phyloP scores from a whole-genome alignment of 2,797 vertebrate species.

The Botia almorhae region DNA sequence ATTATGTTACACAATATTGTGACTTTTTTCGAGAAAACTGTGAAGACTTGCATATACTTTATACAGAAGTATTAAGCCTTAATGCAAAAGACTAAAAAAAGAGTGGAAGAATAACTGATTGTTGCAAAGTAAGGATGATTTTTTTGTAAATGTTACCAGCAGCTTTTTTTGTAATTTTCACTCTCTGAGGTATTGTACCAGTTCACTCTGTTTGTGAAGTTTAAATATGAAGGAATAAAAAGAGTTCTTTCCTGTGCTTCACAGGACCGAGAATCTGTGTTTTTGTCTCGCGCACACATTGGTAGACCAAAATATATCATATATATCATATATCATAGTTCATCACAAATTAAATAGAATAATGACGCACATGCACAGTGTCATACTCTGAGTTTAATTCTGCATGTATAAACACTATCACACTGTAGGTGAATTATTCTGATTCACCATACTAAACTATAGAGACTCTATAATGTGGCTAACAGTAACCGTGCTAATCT shows the following conservation, averaged over 20 bases:
- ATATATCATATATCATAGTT: too few relatives aligned
- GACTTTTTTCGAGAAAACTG: conserved; percentile 99
- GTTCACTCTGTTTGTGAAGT: conserved; percentile 99
- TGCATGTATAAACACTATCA: too few relatives aligned
- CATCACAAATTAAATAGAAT: too few relatives aligned
- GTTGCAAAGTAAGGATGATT: conserved; percentile 99
- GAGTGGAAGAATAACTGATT: conserved; percentile 99
- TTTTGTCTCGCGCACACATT: conserved; percentile 37
- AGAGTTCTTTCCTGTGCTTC: conserved; percentile 90
- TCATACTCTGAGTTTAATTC: too few relatives aligned
- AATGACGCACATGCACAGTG: too few relatives aligned
- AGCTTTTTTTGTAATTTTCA: conserved; percentile 99
- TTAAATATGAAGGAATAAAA: conserved; percentile 99
- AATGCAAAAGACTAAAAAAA: conserved; percentile 99
- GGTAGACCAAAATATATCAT: not conserved
- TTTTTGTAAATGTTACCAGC: conserved; percentile 99
- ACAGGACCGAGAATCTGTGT: conserved; percentile 75
- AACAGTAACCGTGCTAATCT: too few relatives aligned
- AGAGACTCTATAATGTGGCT: too few relatives aligned
- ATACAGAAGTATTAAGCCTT: conserved; percentile 99
- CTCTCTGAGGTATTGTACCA: conserved; percentile 99
- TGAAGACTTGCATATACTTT: conserved; percentile 99
- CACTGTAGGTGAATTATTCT: too few relatives aligned
- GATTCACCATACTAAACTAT: too few relatives aligned
- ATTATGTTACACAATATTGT: conserved; percentile 99